These are phyloP conservation scores for Pyrochroa serraticornis DNA, from an alignment of 2,888 invertebrate genomes.

Conservation along the genomic window DNA sequence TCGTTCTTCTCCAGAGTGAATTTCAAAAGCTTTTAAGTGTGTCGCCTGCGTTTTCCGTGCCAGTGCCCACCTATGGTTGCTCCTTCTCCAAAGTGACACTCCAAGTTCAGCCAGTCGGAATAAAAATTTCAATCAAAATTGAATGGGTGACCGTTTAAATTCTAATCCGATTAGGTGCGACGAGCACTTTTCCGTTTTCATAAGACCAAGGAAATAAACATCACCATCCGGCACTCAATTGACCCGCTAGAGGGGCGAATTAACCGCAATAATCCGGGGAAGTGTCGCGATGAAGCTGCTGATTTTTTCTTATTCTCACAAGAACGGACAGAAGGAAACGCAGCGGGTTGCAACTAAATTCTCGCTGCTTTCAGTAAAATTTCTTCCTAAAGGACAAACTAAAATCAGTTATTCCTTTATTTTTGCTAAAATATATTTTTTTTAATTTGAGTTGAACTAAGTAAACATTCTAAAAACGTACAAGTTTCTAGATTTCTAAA, in stretches of 20 bases:
- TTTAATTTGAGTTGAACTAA: too few species aligned
- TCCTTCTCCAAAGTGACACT: slow-evolving; percentile 39
- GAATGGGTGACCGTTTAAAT: slow-evolving; percentile 35
- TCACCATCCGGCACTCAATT: slow-evolving; percentile 5
- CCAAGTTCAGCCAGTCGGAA: slow-evolving; percentile 44
- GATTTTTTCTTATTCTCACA: not conserved
- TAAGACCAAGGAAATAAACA: slow-evolving; percentile 10
- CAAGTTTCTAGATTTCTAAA: too few species aligned
- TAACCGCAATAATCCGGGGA: too few species aligned
- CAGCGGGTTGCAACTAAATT: too few species aligned
- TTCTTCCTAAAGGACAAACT: too few species aligned
- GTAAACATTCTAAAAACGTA: too few species aligned
- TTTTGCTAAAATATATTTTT: too few species aligned
- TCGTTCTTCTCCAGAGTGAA: too few species aligned
- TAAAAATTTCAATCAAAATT: slow-evolving; percentile 39
- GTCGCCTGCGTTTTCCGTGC: slow-evolving; percentile 27
- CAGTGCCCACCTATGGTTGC: slow-evolving; percentile 20
- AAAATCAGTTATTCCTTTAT: too few species aligned
- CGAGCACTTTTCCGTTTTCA: slow-evolving; percentile 4
- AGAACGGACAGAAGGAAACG: too few species aligned
- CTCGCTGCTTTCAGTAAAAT: too few species aligned
- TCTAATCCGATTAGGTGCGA: slow-evolving; percentile 40
- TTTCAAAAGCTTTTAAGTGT: slow-evolving; percentile 12
- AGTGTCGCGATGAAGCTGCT: slow-evolving; percentile 12
- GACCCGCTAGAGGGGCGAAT: not conserved